These are phyloP conservation scores for Podilymbus podiceps DNA, from an alignment of 2,113 vertebrate species.

Conservation along the genomic window DNA sequence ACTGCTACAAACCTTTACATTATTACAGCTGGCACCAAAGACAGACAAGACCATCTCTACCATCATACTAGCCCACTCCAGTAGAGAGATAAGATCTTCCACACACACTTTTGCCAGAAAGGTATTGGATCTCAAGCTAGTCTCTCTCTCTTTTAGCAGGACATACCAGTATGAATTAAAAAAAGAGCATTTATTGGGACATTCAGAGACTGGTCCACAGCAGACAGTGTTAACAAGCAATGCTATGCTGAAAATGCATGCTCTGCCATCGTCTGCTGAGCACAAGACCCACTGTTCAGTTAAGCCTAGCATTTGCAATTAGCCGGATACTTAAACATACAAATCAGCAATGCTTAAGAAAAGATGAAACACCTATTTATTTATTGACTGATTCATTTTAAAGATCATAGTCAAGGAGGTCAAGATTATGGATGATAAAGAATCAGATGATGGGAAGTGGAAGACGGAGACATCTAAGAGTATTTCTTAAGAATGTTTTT, in stretches of 20 bases:
- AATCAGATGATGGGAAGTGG: neutral
- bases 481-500: neutral
- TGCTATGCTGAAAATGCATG: neutral
- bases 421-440: neutral
- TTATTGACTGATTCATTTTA: neutral
- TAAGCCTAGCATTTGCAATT: neutral
- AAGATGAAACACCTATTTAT: neutral
- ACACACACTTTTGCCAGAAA: neutral
- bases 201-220: neutral
- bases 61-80: neutral
- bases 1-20: neutral
- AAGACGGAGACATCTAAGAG: neutral
- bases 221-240: neutral
- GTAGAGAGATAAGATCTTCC: neutral
- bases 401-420: neutral
- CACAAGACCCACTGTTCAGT: neutral
- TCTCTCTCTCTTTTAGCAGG: neutral
- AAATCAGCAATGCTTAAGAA: neutral
- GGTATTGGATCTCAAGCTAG: neutral
- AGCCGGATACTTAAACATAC: neutral
- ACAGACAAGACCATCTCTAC: neutral
- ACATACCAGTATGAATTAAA: neutral
- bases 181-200: neutral
- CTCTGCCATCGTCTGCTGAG: neutral
- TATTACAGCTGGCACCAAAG: neutral